A percentile compares a stretch with the other conserved stretches of the same genome.
These are phyloP conservation scores for Macrotrachela quadricornifera DNA, from an alignment of 1,140 invertebrate genomes.

Conservation along the genomic window DNA sequence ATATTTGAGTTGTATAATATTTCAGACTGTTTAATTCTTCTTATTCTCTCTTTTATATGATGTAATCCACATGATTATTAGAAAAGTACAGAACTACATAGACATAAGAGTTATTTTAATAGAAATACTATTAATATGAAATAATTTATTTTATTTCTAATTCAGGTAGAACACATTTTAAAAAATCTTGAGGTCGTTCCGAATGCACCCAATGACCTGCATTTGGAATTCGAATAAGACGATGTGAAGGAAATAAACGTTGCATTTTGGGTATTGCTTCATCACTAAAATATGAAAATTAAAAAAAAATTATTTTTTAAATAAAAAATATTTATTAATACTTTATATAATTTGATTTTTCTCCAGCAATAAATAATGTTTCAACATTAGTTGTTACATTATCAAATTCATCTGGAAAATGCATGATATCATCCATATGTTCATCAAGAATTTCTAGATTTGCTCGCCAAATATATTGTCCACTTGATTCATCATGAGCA, in stretches of 20 bases:
- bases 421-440: conserved; percentile 3
- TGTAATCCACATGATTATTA: too few species aligned
- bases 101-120: too few species aligned
- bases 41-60: too few species aligned
- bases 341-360: conserved; percentile 1
- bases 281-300: not conserved
- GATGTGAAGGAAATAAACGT: conserved; percentile 1
- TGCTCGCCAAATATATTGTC: not conserved
- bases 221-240: not conserved
- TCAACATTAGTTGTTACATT: not conserved
- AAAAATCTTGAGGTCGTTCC: not conserved
- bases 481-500: not conserved
- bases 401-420: conserved; percentile 1
- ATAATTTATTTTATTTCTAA: too few species aligned
- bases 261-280: not conserved
- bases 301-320: not conserved
- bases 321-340: not conserved
- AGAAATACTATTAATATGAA: too few species aligned
- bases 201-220: conserved; percentile 6
- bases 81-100: too few species aligned
- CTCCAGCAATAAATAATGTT: conserved; percentile 3
- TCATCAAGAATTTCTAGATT: not conserved
- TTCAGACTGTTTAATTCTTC: too few species aligned
- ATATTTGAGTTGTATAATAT: too few species aligned
- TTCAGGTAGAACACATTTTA: too few species aligned